Evolutionary conservation across 1,140 invertebrate genomes (phyloP).

Genomic region (Drosophila ironensis): DNA sequence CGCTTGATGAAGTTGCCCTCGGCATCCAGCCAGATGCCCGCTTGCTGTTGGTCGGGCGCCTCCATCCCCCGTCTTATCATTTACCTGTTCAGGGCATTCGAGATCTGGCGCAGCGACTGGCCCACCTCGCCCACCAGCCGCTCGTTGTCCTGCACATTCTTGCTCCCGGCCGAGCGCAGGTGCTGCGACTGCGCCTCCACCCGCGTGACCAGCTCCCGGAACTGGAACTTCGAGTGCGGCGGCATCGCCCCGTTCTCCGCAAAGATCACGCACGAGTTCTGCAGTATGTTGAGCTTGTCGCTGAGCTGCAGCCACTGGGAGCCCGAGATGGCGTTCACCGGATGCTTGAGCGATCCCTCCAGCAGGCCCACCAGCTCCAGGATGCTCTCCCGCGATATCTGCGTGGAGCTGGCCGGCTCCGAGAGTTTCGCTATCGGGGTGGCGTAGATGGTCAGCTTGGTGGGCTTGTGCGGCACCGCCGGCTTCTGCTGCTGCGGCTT

Average conservation of each 20-base stretch:
- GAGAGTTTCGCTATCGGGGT: constrained; percentile 83
- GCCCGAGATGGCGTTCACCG: constrained; percentile 84
- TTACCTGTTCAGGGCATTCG: constrained; percentile 91
- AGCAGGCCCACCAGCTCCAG: constrained; percentile 87
- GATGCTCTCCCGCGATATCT: constrained; percentile 86
- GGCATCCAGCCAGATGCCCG: constrained; percentile 72
- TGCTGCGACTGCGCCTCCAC: constrained; percentile 91
- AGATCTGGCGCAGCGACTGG: constrained; percentile 90
- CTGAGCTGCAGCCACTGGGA: constrained; percentile 91
- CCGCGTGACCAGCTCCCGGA: constrained; percentile 91
- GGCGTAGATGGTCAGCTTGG: constrained; percentile 84
- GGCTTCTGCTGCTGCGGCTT: constrained; percentile 76
- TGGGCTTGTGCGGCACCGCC: constrained; percentile 84
- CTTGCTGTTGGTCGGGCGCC: constrained; percentile 34
- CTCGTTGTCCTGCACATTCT: constrained; percentile 87
- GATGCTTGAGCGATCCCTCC: constrained; percentile 86
- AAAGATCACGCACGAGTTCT: constrained; percentile 89
- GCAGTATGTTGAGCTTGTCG: constrained; percentile 90
- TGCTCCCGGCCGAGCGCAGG: constrained; percentile 87
- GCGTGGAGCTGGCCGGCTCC: constrained; percentile 58
- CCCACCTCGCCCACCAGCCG: constrained; percentile 88
- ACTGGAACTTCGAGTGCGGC: constrained; percentile 93
- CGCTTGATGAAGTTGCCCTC: constrained; percentile 80
- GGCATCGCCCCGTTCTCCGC: constrained; percentile 88
- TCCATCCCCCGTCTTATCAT: constrained; percentile 82